Conservation (phyloP, 2,797 vertebrate genomes). For the Lagodon rhomboides region DNA sequence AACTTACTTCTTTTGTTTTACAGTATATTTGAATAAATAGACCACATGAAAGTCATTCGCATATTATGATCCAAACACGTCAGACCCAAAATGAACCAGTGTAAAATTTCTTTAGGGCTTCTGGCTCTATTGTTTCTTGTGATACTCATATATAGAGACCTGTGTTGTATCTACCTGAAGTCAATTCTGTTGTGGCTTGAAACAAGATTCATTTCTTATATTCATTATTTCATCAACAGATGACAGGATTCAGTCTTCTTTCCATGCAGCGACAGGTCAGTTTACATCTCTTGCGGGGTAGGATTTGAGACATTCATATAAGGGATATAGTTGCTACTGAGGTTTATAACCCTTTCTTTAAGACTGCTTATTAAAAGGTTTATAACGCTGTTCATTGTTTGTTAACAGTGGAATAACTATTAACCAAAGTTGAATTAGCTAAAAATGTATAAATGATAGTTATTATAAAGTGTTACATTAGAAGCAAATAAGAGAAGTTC, state of each 20-base stretch:
- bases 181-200: neutral
- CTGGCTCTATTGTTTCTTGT: neutral
- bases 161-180: neutral
- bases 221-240: neutral
- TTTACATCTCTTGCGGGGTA: neutral
- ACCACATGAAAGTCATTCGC: neutral
- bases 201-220: neutral
- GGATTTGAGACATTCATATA: neutral
- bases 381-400: too few relatives aligned
- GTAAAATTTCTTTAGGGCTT: neutral
- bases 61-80: neutral
- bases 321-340: neutral
- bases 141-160: neutral
- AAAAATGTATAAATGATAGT: too few relatives aligned
- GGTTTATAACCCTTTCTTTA: too few relatives aligned
- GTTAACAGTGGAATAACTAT: too few relatives aligned
- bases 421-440: too few relatives aligned
- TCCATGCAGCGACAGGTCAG: slow-evolving; percentile 7
- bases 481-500: too few relatives aligned
- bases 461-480: too few relatives aligned
- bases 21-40: neutral
- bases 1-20: neutral
- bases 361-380: too few relatives aligned
- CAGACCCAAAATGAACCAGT: neutral
- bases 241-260: neutral